Conservation (phyloP, 2,113 vertebrate species). For the Kryptolebias marmoratus region DNA sequence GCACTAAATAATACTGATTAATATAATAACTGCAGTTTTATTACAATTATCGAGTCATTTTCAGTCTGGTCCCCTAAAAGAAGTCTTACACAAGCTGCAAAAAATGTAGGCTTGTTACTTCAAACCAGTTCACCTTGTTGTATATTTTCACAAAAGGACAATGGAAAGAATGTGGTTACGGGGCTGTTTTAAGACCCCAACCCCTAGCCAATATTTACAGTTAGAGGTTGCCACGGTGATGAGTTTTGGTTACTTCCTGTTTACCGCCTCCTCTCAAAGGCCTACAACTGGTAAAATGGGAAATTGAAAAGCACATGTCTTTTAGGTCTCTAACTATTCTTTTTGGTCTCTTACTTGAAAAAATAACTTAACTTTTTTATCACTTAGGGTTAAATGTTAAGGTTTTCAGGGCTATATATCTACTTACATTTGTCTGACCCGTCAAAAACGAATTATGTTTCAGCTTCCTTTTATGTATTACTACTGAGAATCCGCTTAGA, state of each 20-base stretch:
- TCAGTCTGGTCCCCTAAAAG: background rate
- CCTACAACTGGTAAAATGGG: constrained; percentile 19
- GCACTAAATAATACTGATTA: too few species aligned
- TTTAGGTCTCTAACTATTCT: background rate
- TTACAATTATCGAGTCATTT: background rate
- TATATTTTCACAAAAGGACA: constrained; percentile 25
- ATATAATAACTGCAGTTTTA: too few species aligned
- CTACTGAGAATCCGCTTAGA: constrained; percentile 8
- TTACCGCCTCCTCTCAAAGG: background rate
- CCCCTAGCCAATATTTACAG: constrained; percentile 33
- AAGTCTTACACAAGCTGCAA: background rate
- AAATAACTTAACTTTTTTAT: too few species aligned
- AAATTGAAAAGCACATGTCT: constrained; percentile 23
- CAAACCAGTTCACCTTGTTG: background rate
- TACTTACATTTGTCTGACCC: too few species aligned
- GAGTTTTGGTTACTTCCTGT: constrained; percentile 34
- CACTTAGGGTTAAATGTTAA: background rate
- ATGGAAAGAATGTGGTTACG: background rate
- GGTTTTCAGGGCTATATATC: too few species aligned
- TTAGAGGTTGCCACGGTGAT: constrained; percentile 21
- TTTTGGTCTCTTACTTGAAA: too few species aligned
- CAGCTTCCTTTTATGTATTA: too few species aligned
- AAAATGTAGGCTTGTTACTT: background rate
- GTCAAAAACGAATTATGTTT: too few species aligned
- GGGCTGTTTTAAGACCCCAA: constrained; percentile 1